Evolutionary conservation across 2,113 vertebrate genomes (phyloP), one percentile per base, ranked within the genome.

Genomic region (Podilymbus podiceps): DNA sequence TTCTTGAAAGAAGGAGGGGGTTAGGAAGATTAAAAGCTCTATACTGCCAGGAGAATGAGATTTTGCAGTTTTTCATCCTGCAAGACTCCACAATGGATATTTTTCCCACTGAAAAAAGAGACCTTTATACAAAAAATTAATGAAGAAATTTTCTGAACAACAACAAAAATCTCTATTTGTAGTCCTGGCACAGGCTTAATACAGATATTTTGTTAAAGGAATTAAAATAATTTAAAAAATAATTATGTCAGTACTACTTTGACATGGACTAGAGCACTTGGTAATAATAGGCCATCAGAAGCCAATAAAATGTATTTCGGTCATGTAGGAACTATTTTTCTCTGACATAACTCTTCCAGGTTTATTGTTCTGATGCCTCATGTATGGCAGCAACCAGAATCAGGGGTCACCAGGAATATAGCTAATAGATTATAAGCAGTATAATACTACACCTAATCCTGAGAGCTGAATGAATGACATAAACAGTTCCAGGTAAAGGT

Each of bases 1-100:
- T 77, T 75, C 63, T 85, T 72, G 56, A 91, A 95, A 95, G 59
- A 81, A 87, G 19, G 46, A 86, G 28, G 74, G 82, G 44, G 68
- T 94, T 82, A 53, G 22, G 42, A 69, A 38, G 72, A 93, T 91
- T 90, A 96, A 95, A 97, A 97, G 58, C 22, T 92, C 56, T 53
- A 19, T 89, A 38, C 30, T 92, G 28, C 42, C 88, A 47, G 66
- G 59, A 96, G 64, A 95, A 88, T 58, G 63, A 91, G 74, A 93
- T 93, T 89, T 74, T 76, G 28, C 78, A 85, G 38, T 78, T 83
- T 62, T 97, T 96, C 77, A 87, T 88, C 28, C 75, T 96, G 69
- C 53, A 96, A 93, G 55, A n/a, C 17, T 55, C 7, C 33, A 78
- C 59, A 94, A 31, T 31, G 35, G 35, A 25, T 78, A 91, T 50